These are phyloP conservation scores for Amphipyra tragopoginis DNA, from an alignment of 2,888 invertebrate genomes.

Conservation along the genomic window DNA sequence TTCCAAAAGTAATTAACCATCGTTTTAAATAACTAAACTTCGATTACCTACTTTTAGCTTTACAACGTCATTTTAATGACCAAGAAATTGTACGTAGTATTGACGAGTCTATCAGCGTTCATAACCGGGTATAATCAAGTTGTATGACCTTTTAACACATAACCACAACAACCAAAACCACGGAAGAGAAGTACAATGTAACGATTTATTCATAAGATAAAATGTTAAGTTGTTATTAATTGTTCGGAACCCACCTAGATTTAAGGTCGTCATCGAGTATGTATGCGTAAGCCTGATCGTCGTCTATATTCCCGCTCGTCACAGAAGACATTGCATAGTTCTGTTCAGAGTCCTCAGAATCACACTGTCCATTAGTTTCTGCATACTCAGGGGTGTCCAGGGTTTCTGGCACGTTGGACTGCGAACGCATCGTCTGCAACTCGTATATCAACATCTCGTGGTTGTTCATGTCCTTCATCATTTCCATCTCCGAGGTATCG, in stretches of 20 bases:
- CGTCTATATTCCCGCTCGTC: conserved; percentile 80
- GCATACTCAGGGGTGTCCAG: conserved; percentile 67
- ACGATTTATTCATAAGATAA: conserved; percentile 40
- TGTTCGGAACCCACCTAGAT: conserved; percentile 77
- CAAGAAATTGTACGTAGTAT: conserved; percentile 45
- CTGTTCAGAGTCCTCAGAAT: conserved; percentile 83
- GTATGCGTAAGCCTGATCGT: conserved; percentile 85
- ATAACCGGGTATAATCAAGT: conserved; percentile 54
- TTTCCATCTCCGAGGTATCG: conserved; percentile 73
- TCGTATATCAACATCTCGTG: conserved; percentile 93
- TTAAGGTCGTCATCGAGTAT: conserved; percentile 86
- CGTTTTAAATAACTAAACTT: conserved; percentile 26
- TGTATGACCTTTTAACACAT: conserved; percentile 60
- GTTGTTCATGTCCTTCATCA: conserved; percentile 88
- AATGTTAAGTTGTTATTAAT: conserved; percentile 23
- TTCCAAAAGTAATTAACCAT: conserved; percentile 26
- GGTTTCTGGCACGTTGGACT: conserved; percentile 78
- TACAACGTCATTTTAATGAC: conserved; percentile 42
- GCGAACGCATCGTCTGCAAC: conserved; percentile 91
- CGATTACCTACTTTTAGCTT: conserved; percentile 33
- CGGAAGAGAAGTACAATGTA: conserved; percentile 47
- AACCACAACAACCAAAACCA: conserved; percentile 47
- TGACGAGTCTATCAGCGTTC: conserved; percentile 38
- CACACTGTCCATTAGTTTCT: conserved; percentile 76
- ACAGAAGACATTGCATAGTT: conserved; percentile 82